Evolutionary conservation across 2,113 vertebrate genomes (phyloP).

Genomic region (Mystacornis crossleyi): DNA sequence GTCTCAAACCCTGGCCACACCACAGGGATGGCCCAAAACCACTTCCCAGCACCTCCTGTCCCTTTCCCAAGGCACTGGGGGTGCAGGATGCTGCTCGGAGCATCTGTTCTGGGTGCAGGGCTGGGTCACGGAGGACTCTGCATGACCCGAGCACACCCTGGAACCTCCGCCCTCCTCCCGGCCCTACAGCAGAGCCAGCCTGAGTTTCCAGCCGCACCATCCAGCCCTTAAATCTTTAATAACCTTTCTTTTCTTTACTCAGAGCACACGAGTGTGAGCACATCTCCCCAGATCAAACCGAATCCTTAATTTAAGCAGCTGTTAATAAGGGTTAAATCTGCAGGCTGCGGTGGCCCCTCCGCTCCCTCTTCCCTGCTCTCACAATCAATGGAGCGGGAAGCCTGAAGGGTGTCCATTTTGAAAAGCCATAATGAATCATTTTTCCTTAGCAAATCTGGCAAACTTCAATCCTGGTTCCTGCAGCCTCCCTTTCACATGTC

Average conservation of each 20-base stretch:
- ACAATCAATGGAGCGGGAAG: slow-evolving; percentile 63
- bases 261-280: background rate
- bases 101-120: background rate
- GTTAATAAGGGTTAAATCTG: slow-evolving; percentile 78
- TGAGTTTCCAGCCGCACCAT: background rate
- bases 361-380: background rate
- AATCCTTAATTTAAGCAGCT: slow-evolving; percentile 72
- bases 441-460: slow-evolving; percentile 71
- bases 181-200: background rate
- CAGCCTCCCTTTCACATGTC: slow-evolving; percentile 73
- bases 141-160: background rate
- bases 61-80: background rate
- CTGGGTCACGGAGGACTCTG: rapidly evolving
- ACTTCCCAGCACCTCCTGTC: rapidly evolving
- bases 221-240: slow-evolving; percentile 64
- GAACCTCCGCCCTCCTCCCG: background rate
- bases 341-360: slow-evolving; percentile 41
- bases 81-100: background rate
- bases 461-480: slow-evolving; percentile 72
- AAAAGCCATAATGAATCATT: slow-evolving; percentile 74
- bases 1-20: rapidly evolving
- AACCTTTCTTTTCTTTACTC: slow-evolving; percentile 5
- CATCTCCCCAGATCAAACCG: slow-evolving; percentile 65
- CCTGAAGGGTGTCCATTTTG: slow-evolving; percentile 74
- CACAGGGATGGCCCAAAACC: background rate